phyloP scores from a whole-genome alignment of 2,113 vertebrate genomes.

The Thalassoma bifasciatum region DNA sequence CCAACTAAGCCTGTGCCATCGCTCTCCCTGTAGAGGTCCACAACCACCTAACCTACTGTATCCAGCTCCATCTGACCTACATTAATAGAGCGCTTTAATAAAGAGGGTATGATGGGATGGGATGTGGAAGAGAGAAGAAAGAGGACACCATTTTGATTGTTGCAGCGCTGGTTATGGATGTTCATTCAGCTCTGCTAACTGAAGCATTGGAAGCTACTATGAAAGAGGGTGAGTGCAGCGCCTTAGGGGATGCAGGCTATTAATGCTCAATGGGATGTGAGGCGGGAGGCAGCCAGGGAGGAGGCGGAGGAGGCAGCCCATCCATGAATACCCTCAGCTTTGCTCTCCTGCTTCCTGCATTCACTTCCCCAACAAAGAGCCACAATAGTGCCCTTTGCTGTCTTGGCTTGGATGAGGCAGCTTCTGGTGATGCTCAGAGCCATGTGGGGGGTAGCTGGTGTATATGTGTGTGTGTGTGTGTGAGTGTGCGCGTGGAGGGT shows the following conservation, averaged over 20 bases:
- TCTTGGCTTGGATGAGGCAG: conserved; percentile 70
- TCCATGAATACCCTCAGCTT: conserved; percentile 77
- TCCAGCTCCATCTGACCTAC: conserved; percentile 63
- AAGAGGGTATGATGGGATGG: conserved; percentile 29
- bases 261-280: conserved; percentile 77
- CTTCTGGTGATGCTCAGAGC: conserved; percentile 75
- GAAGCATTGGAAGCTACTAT: conserved; percentile 55
- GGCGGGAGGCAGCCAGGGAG: conserved; percentile 63
- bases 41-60: conserved; percentile 43
- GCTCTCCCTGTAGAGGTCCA: conserved; percentile 45
- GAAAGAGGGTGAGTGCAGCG: conserved; percentile 65
- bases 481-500: conserved; percentile 32
- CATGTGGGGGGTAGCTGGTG: conserved; percentile 65
- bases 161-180: conserved; percentile 41
- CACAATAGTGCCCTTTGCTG: conserved; percentile 82
- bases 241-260: conserved; percentile 75
- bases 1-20: conserved; percentile 44
- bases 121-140: conserved; percentile 45
- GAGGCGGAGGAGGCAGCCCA: conserved; percentile 67
- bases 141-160: conserved; percentile 59
- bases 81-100: conserved; percentile 50
- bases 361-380: conserved; percentile 78
- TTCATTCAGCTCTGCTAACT: conserved; percentile 70
- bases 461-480: conserved; percentile 28
- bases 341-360: conserved; percentile 79